Base-by-base conservation (phyloP, 2,113 vertebrate genomes). In the Ictalurus furcatus region DNA sequence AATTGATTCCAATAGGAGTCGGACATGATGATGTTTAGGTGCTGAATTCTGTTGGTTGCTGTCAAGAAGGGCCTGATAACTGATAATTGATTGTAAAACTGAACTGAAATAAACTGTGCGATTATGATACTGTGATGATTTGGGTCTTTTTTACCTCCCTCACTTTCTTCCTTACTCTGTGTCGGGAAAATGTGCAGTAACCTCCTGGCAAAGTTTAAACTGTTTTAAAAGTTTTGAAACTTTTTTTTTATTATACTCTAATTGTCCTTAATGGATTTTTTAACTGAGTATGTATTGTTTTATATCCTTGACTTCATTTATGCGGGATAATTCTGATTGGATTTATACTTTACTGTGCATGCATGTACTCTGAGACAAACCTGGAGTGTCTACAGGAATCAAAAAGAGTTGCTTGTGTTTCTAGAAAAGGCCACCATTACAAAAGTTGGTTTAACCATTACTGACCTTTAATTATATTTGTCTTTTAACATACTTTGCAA, bases 381-480 rank as follows among this genome's bases (percentile, higher is more conserved):
- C 61, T 87, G 67, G 59, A 65, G 44, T 34, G 79, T 25, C 9
- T 37, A 61, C 56, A 83, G 19, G 11, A 61, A 61, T 8, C 71
- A 58, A 54, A 34, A 59, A 89, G 67, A 52, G 17, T 52, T 69
- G 54, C 81, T 61, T 84, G 56, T 61, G 28, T 76, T 76, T 85
- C 37, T 34, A 23, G 3, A 37, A 81, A 40, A 61, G 58, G 28
- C 34, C 48, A 56, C 54, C 81, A 30, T 58, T 58, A 58, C 56
- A 58, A 58, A 58, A 17, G 56, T 58, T 91, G 87, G 74, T 89
- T 65, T 91, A 90, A 91, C 86, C 78, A 89, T 90, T 91, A 92
- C 90, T 90, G 90, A 91, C 92, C 83, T 92, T 90, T 90, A 90
- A 91, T 92, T 92, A 83, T 88, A 93, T 93, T 90, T 92, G 86